phyloP scores from a whole-genome alignment of 2,888 invertebrate genomes.

The Caenorhabditis doughertyi region DNA sequence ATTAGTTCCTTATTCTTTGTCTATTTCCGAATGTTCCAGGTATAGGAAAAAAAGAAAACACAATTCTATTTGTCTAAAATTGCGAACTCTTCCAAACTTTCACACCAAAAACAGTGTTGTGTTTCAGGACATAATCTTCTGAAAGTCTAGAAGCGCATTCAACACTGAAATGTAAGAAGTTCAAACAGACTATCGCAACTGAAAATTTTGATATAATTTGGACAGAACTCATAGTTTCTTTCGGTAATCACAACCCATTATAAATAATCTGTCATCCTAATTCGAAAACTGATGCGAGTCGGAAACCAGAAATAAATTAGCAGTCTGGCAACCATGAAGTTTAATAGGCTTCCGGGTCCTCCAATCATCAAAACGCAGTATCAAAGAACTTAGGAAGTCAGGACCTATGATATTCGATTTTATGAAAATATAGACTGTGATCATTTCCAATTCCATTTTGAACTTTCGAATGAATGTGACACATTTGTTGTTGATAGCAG shows the following conservation, averaged over 20 bases:
- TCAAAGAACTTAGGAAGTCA: not conserved
- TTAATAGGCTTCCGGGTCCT: conserved; percentile 7
- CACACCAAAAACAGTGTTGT: not conserved
- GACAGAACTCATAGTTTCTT: not conserved
- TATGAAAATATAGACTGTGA: not conserved
- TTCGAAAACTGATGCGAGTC: not conserved
- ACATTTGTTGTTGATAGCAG: not conserved
- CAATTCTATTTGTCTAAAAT: not conserved
- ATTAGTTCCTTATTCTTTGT: conserved; percentile 19
- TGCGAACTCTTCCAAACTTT: too few relatives aligned
- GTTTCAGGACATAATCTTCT: not conserved
- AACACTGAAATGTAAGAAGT: too few relatives aligned
- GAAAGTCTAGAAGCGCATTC: too few relatives aligned
- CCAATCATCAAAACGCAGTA: not conserved
- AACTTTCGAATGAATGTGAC: not conserved
- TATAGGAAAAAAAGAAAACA: conserved; percentile 8
- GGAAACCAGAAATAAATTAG: not conserved
- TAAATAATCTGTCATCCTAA: not conserved
- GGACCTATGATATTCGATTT: not conserved
- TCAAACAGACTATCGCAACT: too few relatives aligned
- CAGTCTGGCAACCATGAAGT: not conserved
- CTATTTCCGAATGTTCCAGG: conserved; percentile 2
- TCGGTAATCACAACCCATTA: not conserved
- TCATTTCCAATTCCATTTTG: not conserved
- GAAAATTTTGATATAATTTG: conserved; percentile 11